Conservation (phyloP, 2,888 invertebrate genomes). For the Spisula subtruncata region DNA sequence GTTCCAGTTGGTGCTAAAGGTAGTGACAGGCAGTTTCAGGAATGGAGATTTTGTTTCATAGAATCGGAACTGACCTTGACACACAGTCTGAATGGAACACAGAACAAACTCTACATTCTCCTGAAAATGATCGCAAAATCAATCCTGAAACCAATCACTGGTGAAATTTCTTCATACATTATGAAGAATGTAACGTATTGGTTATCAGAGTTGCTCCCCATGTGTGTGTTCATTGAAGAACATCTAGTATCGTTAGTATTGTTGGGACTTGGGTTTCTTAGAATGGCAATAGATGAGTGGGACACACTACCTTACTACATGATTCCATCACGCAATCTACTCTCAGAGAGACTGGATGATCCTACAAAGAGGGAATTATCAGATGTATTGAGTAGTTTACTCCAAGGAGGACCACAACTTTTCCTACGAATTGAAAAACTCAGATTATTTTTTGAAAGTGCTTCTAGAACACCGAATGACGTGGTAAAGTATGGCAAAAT, state of each 20-base stretch:
- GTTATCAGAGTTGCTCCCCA: constrained; percentile 23
- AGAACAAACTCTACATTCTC: constrained; percentile 29
- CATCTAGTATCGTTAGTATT: background rate
- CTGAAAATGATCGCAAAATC: constrained; percentile 28
- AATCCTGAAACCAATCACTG: background rate
- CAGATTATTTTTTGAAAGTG: background rate
- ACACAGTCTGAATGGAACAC: constrained; percentile 22
- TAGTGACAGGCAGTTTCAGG: constrained; percentile 23
- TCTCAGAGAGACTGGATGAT: constrained; percentile 6
- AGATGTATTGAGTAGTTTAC: background rate
- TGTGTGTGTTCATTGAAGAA: background rate
- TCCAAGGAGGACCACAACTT: background rate
- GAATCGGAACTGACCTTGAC: constrained; percentile 19
- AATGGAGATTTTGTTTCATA: constrained; percentile 40
- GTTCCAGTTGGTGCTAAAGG: constrained; percentile 34
- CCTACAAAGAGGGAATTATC: background rate
- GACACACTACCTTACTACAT: constrained; percentile 21
- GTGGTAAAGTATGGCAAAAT: background rate
- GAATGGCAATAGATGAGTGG: background rate
- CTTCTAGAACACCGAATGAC: background rate
- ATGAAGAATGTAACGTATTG: constrained; percentile 39
- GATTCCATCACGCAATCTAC: constrained; percentile 27
- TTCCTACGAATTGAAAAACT: background rate
- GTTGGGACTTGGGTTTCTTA: background rate
- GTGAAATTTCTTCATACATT: constrained; percentile 33